Evolutionary conservation across 1,140 invertebrate species (phyloP).

Genomic region (Aleiodes sp.): DNA sequence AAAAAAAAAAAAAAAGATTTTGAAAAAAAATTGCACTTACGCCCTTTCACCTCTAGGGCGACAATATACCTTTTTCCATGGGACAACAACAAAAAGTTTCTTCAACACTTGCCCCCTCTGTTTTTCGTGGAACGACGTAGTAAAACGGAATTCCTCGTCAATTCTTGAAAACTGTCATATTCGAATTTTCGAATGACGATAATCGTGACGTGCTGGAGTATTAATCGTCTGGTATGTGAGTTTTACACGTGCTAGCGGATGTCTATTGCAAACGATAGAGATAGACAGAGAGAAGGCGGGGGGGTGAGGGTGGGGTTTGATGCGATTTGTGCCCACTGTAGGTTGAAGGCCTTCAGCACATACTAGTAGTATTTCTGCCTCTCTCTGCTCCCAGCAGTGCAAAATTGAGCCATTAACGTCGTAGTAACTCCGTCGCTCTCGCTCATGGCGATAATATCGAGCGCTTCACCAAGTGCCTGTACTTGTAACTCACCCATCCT

Average conservation of each 20-base stretch:
- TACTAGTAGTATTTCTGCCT: too few relatives aligned
- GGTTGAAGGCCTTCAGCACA: conserved; percentile 17
- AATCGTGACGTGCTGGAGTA: too few relatives aligned
- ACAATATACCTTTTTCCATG: too few relatives aligned
- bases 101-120: too few relatives aligned
- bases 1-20: too few relatives aligned
- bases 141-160: background rate
- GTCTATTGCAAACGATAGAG: background rate
- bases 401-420: conserved; percentile 25
- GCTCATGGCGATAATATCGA: conserved; percentile 4
- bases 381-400: background rate
- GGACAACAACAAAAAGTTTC: too few relatives aligned
- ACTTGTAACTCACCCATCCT: conserved; percentile 4
- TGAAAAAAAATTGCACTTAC: too few relatives aligned
- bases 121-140: too few relatives aligned
- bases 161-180: background rate
- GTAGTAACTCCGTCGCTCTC: conserved; percentile 17
- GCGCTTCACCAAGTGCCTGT: background rate
- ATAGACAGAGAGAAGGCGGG: too few relatives aligned
- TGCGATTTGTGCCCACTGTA: conserved; percentile 15
- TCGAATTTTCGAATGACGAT: background rate
- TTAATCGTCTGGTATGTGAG: background rate
- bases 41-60: too few relatives aligned
- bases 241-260: background rate
- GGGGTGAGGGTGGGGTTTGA: too few relatives aligned